phyloP scores from a whole-genome alignment of 1,140 invertebrate species.

The Sarcophaga peregrina region DNA sequence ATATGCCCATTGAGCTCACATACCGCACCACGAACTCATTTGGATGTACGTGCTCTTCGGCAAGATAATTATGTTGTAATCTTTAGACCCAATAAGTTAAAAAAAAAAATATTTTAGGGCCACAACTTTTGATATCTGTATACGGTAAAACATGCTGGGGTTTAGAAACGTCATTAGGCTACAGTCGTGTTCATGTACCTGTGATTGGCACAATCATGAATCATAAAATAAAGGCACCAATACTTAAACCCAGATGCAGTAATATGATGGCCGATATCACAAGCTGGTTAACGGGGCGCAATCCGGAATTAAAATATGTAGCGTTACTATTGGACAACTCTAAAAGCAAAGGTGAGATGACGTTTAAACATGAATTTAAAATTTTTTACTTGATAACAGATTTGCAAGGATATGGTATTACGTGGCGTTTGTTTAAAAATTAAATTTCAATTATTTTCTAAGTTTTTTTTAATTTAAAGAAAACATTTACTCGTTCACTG shows the following conservation, averaged over 20 bases:
- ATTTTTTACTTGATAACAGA: too few species aligned
- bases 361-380: too few species aligned
- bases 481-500: too few species aligned
- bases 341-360: constrained; percentile 57
- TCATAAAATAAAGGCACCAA: constrained; percentile 50
- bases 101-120: constrained; percentile 57
- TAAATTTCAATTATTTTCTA: background rate
- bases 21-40: constrained; percentile 64
- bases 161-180: constrained; percentile 60
- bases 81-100: background rate
- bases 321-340: constrained; percentile 58
- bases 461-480: too few species aligned
- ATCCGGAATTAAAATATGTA: constrained; percentile 62
- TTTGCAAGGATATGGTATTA: too few species aligned
- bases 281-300: constrained; percentile 59
- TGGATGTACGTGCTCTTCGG: constrained; percentile 60
- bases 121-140: constrained; percentile 64
- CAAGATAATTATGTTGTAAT: background rate
- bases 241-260: constrained; percentile 57
- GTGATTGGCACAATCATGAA: constrained; percentile 52
- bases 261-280: constrained; percentile 59
- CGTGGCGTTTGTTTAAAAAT: too few species aligned
- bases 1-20: constrained; percentile 66
- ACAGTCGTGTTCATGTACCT: constrained; percentile 63
- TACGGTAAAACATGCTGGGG: constrained; percentile 62